These are phyloP conservation scores for Drosophila lacertosa DNA, from an alignment of 1,140 invertebrate species.

Conservation along the genomic window DNA sequence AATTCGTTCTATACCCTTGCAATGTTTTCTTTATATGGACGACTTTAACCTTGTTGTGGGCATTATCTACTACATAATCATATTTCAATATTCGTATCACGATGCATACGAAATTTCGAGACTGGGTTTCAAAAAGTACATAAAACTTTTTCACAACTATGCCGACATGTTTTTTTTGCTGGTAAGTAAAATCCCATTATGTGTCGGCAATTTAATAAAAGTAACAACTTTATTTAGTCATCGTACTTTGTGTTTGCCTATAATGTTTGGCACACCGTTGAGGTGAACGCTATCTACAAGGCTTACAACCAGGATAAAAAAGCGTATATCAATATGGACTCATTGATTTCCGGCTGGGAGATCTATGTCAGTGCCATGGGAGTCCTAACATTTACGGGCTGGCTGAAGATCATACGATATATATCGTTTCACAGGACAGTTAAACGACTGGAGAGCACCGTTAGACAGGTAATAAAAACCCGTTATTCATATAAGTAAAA, in stretches of 20 bases:
- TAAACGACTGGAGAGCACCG: neutral
- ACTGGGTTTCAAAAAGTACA: neutral
- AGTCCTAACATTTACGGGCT: neutral
- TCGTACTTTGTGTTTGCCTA: neutral
- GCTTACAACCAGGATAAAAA: neutral
- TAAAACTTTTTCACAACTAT: neutral
- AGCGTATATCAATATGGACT: constrained; percentile 19
- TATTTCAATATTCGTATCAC: constrained; percentile 10
- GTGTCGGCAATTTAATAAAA: neutral
- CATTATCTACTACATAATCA: constrained; percentile 5
- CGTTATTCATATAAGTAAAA: too few relatives aligned
- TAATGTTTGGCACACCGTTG: constrained; percentile 16
- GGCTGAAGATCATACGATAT: constrained; percentile 12
- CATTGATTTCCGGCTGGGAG: constrained; percentile 2
- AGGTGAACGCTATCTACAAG: neutral
- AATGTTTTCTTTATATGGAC: neutral
- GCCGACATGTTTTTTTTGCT: constrained; percentile 10
- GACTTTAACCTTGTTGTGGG: neutral
- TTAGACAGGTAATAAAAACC: constrained; percentile 18
- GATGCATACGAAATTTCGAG: neutral
- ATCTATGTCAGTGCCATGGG: neutral
- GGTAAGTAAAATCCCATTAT: constrained; percentile 1
- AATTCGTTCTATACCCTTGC: neutral
- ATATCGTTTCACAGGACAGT: constrained; percentile 10
- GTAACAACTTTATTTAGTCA: neutral